phyloP scores from a whole-genome alignment of 2,113 vertebrate species.

The Charadrius vociferus region DNA sequence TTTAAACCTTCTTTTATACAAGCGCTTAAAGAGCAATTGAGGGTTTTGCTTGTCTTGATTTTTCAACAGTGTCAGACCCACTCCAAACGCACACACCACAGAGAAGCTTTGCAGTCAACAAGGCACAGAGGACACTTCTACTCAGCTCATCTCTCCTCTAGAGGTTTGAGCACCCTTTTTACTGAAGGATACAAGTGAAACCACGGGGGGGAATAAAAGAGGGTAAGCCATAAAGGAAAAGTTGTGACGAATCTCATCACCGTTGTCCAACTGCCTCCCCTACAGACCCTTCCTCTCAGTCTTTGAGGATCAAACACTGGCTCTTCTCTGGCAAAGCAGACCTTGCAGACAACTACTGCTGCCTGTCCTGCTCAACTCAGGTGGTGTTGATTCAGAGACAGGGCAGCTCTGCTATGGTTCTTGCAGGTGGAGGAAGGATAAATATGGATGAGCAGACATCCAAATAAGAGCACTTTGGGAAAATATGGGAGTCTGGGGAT shows the following conservation, averaged over 20 bases:
- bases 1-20: neutral
- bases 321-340: neutral
- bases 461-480: neutral
- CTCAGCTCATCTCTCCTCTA: neutral
- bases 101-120: neutral
- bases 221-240: neutral
- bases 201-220: neutral
- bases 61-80: neutral
- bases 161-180: neutral
- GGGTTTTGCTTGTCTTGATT: neutral
- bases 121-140: neutral
- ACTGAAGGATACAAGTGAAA: neutral
- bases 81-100: neutral
- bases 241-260: neutral
- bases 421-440: conserved; percentile 14
- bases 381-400: neutral
- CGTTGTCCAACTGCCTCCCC: neutral
- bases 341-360: neutral
- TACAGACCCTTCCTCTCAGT: neutral
- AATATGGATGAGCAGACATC: conserved; percentile 37
- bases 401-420: neutral
- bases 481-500: conserved; percentile 22
- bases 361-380: neutral
- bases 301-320: neutral
- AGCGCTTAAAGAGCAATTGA: neutral